Base-by-base conservation (phyloP, 64 coral and sea anemone species). In the Montipora sp. region DNA sequence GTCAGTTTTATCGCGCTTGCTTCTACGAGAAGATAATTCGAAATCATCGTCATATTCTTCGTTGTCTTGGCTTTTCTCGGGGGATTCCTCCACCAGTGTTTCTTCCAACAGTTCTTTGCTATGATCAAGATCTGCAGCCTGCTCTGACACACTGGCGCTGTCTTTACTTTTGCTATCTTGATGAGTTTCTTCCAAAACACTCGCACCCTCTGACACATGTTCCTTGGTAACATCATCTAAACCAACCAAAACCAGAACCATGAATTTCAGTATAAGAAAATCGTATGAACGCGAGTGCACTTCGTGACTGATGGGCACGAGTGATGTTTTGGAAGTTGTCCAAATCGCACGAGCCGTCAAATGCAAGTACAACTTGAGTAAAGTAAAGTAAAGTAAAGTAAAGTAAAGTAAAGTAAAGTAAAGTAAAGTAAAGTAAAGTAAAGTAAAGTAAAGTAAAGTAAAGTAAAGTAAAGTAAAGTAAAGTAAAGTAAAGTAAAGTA, bases 11-110 rank as follows among this genome's bases (percentile, higher is more conserved):
- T 81, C 60, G 2, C 66, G 73, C 14, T 23, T 82, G 60, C 49
- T 74, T 71, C 47, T 59, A 63, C 45, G 51, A 9, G 75, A 46
- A 7, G 84, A 90, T 27, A 61, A 72, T 75, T 66, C 93, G 9
- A 96, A 96, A 57, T 96, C 95, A 47, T 96, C 95, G 5, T 96
- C 92, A 73, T 96, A 93, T 16, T 87, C 91, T 16, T 87, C 91
- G 59, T 78, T 46, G 3, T 81, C 81, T 6, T 73, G 75, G n/a
- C 53, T 57, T 50, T 92, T 89, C 12, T 22, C 63, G 6, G 74
- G 87, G 3, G 91, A 77, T 80, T 96, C 91, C 24, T 58, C 53
- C 3, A 94, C 93, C 47, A 98, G 2, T 48, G 89, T 98, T 77
- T 88, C 87, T 46, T 92, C 92, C 22, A 94, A 24, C 47, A 92